These are phyloP conservation scores for Perdita meconis DNA, from an alignment of 2,888 invertebrate species.

Conservation along the genomic window DNA sequence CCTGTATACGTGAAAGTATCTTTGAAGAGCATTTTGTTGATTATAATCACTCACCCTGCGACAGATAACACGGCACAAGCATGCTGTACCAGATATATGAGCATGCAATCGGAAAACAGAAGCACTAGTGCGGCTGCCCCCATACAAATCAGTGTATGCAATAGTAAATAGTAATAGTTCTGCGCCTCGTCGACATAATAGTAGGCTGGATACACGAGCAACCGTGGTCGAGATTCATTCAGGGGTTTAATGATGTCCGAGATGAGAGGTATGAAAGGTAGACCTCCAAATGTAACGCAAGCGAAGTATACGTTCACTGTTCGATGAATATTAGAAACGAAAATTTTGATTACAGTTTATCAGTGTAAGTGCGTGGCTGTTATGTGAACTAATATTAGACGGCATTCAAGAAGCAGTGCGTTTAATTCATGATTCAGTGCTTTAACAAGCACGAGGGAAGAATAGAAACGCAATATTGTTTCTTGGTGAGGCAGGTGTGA, in stretches of 20 bases:
- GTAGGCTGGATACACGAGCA: not conserved
- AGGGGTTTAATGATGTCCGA: not conserved
- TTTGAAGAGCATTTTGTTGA: no score
- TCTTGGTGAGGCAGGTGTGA: no score
- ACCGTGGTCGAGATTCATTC: not conserved
- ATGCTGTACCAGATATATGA: constrained; percentile 2
- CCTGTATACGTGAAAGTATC: no score
- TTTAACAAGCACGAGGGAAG: no score
- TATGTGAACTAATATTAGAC: no score
- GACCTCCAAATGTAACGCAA: not conserved
- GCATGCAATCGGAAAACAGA: not conserved
- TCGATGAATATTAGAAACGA: not conserved
- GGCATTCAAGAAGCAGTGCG: no score
- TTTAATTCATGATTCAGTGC: no score
- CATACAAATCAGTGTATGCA: not conserved
- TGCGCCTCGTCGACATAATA: not conserved
- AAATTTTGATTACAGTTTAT: no score
- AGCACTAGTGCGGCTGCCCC: not conserved
- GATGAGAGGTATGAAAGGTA: not conserved
- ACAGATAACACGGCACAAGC: not conserved
- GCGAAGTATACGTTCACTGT: not conserved
- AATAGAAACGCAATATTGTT: no score
- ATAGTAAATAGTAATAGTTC: not conserved
- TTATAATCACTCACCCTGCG: constrained; percentile 2
- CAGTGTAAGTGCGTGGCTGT: no score